Evolutionary conservation across 2,113 vertebrate genomes (phyloP).

Genomic region (Shinisaurus crocodilurus): DNA sequence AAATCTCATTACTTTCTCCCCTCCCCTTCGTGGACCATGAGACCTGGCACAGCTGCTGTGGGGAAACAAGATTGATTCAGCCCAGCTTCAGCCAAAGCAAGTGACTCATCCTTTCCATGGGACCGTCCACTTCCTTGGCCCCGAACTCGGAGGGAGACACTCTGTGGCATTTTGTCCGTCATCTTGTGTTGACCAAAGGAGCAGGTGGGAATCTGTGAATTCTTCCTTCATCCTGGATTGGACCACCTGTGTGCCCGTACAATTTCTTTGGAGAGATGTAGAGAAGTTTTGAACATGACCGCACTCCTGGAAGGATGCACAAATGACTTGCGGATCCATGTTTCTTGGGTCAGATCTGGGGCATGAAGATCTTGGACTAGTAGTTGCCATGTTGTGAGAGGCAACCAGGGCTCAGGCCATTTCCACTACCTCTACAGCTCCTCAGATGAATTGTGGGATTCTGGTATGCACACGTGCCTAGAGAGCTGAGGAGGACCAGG

Average conservation of each 20-base stretch:
- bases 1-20: constrained; percentile 74
- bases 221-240: not conserved
- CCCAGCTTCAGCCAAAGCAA: constrained; percentile 59
- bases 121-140: constrained; percentile 30
- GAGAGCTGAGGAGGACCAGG: too few relatives aligned
- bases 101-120: constrained; percentile 59
- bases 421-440: too few relatives aligned
- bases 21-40: constrained; percentile 58
- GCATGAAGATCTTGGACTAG: not conserved
- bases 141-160: not conserved
- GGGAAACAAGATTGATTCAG: constrained; percentile 65
- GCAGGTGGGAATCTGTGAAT: not conserved
- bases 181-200: not conserved
- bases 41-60: constrained; percentile 65
- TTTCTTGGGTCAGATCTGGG: not conserved
- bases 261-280: not conserved
- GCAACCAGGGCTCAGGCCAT: not conserved
- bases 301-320: not conserved
- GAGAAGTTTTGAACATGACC: not conserved
- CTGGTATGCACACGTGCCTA: too few relatives aligned
- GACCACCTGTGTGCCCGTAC: not conserved
- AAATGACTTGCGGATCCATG: not conserved
- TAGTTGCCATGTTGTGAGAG: not conserved
- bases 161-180: not conserved
- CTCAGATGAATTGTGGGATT: too few relatives aligned